phyloP scores from a whole-genome alignment of 2,797 vertebrate genomes.

The Lophura swinhoii region DNA sequence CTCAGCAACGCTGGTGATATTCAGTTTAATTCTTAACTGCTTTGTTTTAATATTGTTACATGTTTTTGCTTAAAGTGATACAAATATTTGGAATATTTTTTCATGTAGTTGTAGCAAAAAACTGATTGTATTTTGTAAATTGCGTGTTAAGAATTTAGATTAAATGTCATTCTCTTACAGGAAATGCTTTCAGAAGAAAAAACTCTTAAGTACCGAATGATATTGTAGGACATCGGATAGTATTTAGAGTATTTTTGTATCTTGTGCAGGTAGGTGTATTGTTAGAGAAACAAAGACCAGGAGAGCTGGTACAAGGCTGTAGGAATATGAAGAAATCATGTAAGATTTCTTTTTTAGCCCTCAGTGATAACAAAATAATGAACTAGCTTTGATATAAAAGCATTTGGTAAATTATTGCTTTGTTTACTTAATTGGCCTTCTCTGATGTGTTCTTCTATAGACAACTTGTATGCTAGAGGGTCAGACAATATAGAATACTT shows the following conservation, averaged over 20 bases:
- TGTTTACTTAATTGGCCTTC: constrained; percentile 3
- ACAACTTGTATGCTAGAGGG: neutral
- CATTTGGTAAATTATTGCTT: constrained; percentile 17
- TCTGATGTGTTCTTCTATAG: neutral
- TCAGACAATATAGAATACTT: neutral
- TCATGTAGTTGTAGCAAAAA: constrained; percentile 10
- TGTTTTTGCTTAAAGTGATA: constrained; percentile 33
- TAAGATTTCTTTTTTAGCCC: constrained; percentile 61
- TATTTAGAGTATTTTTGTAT: neutral
- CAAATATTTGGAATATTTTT: constrained; percentile 23
- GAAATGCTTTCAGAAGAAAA: neutral
- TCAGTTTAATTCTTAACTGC: constrained; percentile 62
- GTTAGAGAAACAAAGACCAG: neutral
- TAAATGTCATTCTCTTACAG: neutral
- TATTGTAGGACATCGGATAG: neutral
- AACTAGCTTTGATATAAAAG: constrained; percentile 17
- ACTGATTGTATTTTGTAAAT: neutral
- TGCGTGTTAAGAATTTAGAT: constrained; percentile 16
- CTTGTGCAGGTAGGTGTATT: neutral
- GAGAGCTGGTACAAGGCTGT: constrained; percentile 18
- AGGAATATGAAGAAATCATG: constrained; percentile 13
- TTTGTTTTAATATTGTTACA: constrained; percentile 53
- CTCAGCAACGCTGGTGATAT: constrained; percentile 22
- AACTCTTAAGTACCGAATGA: neutral
- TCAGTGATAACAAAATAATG: constrained; percentile 18